A percentile compares a stretch with the other conserved stretches of the same genome.
Conservation (phyloP, 1,140 invertebrate genomes). For the Saccostrea echinata region DNA sequence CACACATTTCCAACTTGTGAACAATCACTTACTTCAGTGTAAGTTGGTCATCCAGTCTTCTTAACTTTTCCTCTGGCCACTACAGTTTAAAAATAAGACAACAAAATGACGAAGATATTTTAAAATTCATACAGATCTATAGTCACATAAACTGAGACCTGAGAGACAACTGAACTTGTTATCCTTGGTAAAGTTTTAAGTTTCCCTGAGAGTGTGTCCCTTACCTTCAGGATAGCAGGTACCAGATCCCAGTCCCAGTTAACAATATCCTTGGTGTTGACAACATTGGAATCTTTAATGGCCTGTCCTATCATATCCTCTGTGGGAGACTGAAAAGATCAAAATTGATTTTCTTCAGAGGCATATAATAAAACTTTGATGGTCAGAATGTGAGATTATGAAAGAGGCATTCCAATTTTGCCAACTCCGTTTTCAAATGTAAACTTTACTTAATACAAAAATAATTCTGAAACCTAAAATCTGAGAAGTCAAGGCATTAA, state of each 20-base stretch:
- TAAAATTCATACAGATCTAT: background rate
- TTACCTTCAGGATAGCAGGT: conserved; percentile 88
- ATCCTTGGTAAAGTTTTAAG: no score
- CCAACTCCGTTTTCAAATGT: no score
- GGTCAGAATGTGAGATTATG: no score
- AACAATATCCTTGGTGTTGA: conserved; percentile 85
- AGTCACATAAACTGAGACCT: no score
- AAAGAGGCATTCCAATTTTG: no score
- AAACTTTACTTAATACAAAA: no score
- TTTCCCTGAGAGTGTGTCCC: background rate
- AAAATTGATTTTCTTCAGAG: no score
- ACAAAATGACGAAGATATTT: background rate
- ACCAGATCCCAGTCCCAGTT: conserved; percentile 93
- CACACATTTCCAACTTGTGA: no score
- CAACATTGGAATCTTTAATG: conserved; percentile 88
- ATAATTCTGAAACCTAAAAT: no score
- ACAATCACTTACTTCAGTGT: conserved; percentile 67
- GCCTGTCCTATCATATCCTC: conserved; percentile 83
- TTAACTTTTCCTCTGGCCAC: conserved; percentile 81
- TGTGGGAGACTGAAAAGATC: conserved; percentile 67
- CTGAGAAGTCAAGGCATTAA: background rate
- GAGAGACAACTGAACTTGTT: no score
- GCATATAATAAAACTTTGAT: no score
- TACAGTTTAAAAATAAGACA: conserved; percentile 65
- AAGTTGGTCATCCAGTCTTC: conserved; percentile 87